Percentiles rank a stretch among this genome's conserved stretches.
These are phyloP conservation scores for Tupaia chinensis DNA, from an alignment of 2,113 vertebrate species.

Conservation along the genomic window DNA sequence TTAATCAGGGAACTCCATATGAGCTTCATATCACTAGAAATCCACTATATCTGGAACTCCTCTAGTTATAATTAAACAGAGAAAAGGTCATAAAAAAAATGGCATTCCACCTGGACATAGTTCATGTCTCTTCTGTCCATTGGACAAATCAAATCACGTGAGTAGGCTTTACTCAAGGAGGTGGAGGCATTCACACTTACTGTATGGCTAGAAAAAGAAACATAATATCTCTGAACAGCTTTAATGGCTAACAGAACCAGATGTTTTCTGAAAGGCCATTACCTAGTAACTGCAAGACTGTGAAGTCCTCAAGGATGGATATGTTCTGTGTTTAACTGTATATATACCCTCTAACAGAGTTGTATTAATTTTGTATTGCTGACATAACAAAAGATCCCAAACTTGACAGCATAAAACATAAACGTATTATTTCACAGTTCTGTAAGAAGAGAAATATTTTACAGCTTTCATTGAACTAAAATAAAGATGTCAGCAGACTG, in stretches of 20 bases:
- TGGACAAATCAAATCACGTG: not conserved
- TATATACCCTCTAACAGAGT: not conserved
- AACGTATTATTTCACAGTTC: not conserved
- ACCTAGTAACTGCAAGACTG: not conserved
- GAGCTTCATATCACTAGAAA: not conserved
- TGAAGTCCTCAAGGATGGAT: not conserved
- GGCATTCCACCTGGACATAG: not conserved
- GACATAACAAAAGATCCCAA: not conserved
- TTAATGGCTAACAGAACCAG: not conserved
- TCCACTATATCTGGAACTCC: not conserved
- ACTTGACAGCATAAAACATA: not conserved
- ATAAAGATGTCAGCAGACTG: not conserved
- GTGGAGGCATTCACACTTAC: not conserved
- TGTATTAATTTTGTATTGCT: not conserved
- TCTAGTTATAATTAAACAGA: not conserved
- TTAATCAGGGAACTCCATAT: not conserved
- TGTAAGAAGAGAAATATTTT: not conserved
- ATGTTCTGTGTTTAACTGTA: not conserved
- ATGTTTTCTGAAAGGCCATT: not conserved
- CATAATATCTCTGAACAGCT: not conserved
- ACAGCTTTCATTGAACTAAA: not conserved
- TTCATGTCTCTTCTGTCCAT: not conserved
- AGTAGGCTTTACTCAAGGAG: not conserved
- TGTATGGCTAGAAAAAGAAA: not conserved
- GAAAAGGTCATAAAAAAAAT: not conserved